phyloP scores from a whole-genome alignment of 2,113 vertebrate genomes.

The Hippotragus niger region DNA sequence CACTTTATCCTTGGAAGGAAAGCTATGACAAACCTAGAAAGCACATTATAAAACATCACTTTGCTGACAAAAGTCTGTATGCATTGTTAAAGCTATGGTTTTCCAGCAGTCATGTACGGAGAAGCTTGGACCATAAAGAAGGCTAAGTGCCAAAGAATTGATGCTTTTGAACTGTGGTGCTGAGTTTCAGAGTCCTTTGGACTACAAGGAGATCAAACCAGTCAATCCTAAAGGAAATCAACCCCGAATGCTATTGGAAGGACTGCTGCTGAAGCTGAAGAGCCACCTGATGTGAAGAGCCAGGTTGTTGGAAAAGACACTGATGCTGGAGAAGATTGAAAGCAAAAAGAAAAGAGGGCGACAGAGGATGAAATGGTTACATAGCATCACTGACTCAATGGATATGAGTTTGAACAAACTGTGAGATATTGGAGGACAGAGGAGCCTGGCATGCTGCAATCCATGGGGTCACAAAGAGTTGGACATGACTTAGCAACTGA shows the following conservation, averaged over 20 bases:
- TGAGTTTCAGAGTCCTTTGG: not conserved
- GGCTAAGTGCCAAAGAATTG: not conserved
- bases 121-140: not conserved
- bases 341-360: not conserved
- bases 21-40: not conserved
- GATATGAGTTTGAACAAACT: not conserved
- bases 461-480: not conserved
- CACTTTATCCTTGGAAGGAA: not conserved
- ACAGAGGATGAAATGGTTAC: not conserved
- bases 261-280: not conserved
- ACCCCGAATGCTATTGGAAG: not conserved
- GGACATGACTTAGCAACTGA: not conserved
- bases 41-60: not conserved
- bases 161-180: not conserved
- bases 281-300: not conserved
- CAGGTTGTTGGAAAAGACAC: not conserved
- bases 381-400: not conserved
- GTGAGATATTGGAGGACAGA: not conserved
- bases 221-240: not conserved
- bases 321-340: not conserved
- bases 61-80: not conserved
- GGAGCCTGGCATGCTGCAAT: not conserved
- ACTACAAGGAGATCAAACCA: not conserved
- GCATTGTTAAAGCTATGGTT: not conserved
- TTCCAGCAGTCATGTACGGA: not conserved